These are phyloP conservation scores for Asarcornis scutulata DNA, from an alignment of 2,113 vertebrate species.

Conservation along the genomic window DNA sequence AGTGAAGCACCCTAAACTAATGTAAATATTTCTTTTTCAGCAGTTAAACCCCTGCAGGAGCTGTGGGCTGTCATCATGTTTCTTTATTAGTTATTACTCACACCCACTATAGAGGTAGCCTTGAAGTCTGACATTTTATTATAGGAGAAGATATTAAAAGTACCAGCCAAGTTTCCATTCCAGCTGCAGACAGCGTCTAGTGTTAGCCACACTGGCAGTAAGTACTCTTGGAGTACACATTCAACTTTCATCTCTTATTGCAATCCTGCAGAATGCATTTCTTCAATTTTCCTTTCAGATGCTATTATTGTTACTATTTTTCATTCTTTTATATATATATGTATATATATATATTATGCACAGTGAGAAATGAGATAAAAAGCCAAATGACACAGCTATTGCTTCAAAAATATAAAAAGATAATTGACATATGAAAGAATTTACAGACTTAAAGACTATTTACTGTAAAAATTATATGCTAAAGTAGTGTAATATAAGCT, in stretches of 20 bases:
- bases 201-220: neutral
- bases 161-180: neutral
- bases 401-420: neutral
- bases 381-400: neutral
- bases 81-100: neutral
- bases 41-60: neutral
- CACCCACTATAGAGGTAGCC: neutral
- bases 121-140: neutral
- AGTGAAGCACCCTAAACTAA: neutral
- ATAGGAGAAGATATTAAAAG: neutral
- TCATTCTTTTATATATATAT: neutral
- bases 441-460: neutral
- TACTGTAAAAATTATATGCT: neutral
- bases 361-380: neutral
- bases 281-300: neutral
- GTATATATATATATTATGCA: neutral
- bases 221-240: neutral
- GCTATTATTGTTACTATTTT: neutral
- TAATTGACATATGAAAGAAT: neutral
- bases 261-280: neutral
- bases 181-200: neutral
- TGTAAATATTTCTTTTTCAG: neutral
- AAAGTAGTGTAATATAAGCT: neutral
- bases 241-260: neutral
- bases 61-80: neutral